A percentile compares a stretch with the other conserved stretches of the same genome.
Conservation (phyloP, 2,113 vertebrate genomes). For the Brevimyrus niger region DNA sequence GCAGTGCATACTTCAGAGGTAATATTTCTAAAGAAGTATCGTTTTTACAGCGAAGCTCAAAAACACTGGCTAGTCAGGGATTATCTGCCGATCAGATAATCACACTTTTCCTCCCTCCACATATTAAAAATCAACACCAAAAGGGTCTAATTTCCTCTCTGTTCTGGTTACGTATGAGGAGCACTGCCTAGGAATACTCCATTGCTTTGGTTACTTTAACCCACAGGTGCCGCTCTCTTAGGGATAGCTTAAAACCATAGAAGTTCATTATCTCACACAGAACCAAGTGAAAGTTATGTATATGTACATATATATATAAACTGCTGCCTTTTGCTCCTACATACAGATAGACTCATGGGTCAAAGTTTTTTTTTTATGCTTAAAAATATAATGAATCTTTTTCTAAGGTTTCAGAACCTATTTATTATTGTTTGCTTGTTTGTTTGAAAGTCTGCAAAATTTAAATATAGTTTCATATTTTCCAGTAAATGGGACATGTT, state of each 20-base stretch:
- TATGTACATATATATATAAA: not conserved
- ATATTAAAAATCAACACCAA: conserved; percentile 16
- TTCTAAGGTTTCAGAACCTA: not conserved
- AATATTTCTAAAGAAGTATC: not conserved
- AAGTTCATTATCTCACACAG: not conserved
- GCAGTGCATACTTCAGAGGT: not conserved
- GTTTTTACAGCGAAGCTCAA: not conserved
- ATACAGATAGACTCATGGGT: not conserved
- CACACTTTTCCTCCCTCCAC: conserved; percentile 17
- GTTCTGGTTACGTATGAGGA: conserved; percentile 7
- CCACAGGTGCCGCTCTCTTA: not conserved
- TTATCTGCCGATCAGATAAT: conserved; percentile 11
- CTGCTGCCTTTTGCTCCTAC: not conserved
- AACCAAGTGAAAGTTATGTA: not conserved
- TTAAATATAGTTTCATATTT: not conserved
- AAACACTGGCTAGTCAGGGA: not conserved
- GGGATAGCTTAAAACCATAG: not conserved
- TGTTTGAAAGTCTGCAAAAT: not conserved
- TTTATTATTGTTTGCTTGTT: not conserved
- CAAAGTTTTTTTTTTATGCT: not conserved
- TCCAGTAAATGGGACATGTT: not conserved
- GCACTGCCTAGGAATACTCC: not conserved
- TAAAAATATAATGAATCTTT: not conserved
- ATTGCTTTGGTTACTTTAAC: not conserved
- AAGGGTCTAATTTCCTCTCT: conserved; percentile 11